Evolutionary conservation across 2,113 vertebrate species (phyloP).

Genomic region (Vireo altiloquus): DNA sequence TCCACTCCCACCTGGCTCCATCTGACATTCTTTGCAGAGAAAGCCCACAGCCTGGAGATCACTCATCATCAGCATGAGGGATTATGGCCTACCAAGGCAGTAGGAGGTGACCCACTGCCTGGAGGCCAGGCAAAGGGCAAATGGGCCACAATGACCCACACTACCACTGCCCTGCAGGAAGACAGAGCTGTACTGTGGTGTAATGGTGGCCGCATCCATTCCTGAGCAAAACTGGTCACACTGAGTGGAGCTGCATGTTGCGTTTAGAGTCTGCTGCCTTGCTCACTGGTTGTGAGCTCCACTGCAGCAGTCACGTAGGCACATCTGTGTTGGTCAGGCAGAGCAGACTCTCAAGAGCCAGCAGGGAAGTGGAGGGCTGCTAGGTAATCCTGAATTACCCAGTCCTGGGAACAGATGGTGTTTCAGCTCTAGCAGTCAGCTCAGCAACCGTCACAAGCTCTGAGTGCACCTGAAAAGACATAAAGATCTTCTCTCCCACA

Average conservation of each 20-base stretch:
- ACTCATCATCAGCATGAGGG: not conserved
- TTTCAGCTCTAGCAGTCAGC: not conserved
- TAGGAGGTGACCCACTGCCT: not conserved
- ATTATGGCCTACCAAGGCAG: not conserved
- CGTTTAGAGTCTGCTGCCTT: not conserved
- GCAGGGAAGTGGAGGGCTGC: not conserved
- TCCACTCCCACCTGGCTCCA: not conserved
- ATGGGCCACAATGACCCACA: accelerated
- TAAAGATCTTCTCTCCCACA: not conserved
- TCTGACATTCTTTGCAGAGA: not conserved
- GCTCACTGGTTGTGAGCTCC: accelerated
- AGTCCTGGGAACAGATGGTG: not conserved
- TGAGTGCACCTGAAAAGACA: not conserved
- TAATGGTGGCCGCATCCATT: not conserved
- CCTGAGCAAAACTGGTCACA: not conserved
- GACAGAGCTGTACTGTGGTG: not conserved
- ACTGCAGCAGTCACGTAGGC: accelerated
- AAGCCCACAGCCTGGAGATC: accelerated
- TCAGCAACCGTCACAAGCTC: not conserved
- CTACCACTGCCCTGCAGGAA: not conserved
- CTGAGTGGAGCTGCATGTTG: not conserved
- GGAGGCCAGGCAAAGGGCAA: not conserved
- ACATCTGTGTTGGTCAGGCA: accelerated
- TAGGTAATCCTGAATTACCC: not conserved
- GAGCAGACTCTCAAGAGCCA: accelerated